A percentile compares a stretch with the other conserved stretches of the same genome.
These are phyloP conservation scores for Morinoia aosen DNA, from an alignment of 2,888 invertebrate species.

Conservation along the genomic window DNA sequence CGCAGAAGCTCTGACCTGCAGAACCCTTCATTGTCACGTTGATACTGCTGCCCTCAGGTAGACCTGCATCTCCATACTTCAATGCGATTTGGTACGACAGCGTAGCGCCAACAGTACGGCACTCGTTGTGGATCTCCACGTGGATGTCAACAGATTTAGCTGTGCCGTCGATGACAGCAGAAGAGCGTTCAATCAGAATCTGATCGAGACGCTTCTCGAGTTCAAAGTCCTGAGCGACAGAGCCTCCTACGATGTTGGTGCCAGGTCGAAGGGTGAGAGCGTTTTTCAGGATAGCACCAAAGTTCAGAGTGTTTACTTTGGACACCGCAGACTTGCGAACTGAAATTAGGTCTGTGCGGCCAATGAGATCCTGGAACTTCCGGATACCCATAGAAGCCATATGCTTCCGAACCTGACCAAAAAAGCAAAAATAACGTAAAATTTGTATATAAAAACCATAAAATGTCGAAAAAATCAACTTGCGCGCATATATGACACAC, in stretches of 20 bases:
- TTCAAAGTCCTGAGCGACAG: slow-evolving; percentile 88
- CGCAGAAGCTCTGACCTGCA: slow-evolving; percentile 99
- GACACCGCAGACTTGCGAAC: slow-evolving; percentile 81
- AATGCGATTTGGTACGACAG: slow-evolving; percentile 95
- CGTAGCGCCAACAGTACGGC: slow-evolving; percentile 93
- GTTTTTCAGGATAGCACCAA: slow-evolving; percentile 87
- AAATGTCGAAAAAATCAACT: not conserved
- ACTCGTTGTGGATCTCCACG: slow-evolving; percentile 89
- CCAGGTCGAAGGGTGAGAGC: slow-evolving; percentile 91
- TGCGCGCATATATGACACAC: not conserved
- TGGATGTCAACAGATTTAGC: slow-evolving; percentile 80
- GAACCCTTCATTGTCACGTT: slow-evolving; percentile 89
- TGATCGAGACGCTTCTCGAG: slow-evolving; percentile 87
- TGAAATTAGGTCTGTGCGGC: slow-evolving; percentile 89
- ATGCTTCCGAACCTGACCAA: slow-evolving; percentile 82
- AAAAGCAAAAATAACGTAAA: not conserved
- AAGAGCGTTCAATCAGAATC: slow-evolving; percentile 80
- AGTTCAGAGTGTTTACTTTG: slow-evolving; percentile 89
- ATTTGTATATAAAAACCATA: not conserved
- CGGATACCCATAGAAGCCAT: slow-evolving; percentile 94
- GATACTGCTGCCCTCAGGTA: slow-evolving; percentile 83
- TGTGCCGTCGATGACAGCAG: slow-evolving; percentile 82
- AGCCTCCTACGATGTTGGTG: slow-evolving; percentile 91
- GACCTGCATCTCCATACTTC: slow-evolving; percentile 87
- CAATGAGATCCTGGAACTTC: slow-evolving; percentile 90